phyloP scores from a whole-genome alignment of 2,113 vertebrate genomes.

The Colaptes auratus region DNA sequence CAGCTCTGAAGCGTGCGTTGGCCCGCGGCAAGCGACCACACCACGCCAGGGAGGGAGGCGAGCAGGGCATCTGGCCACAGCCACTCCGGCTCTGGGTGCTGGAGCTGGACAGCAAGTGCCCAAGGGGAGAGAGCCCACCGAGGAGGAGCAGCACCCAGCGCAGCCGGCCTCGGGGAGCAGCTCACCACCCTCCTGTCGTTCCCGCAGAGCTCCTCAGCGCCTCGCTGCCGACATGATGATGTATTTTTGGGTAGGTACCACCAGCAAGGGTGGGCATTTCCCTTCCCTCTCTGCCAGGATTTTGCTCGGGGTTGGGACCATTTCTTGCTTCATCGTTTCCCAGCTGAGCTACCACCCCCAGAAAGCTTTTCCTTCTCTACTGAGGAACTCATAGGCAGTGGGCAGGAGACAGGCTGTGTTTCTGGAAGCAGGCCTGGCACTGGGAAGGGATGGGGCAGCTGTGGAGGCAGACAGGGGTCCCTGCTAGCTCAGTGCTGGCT shows the following conservation, averaged over 20 bases:
- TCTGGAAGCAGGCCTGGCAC: not conserved
- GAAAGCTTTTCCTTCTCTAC: not conserved
- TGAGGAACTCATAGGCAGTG: not conserved
- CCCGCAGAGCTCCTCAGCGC: not conserved
- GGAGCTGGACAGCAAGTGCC: not conserved
- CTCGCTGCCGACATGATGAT: constrained; percentile 20
- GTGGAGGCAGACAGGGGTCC: not conserved
- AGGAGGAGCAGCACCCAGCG: not conserved
- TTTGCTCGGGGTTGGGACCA: not conserved
- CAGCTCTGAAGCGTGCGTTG: not conserved
- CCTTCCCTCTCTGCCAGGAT: not conserved
- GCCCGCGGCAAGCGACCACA: not conserved
- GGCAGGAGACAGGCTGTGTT: not conserved
- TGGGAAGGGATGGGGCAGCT: not conserved
- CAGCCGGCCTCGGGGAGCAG: not conserved
- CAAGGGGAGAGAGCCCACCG: not conserved
- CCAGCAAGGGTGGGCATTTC: not conserved
- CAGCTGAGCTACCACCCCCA: not conserved
- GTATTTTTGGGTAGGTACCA: constrained; percentile 69
- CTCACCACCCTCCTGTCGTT: not conserved
- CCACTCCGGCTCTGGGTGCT: not conserved
- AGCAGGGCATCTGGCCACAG: not conserved
- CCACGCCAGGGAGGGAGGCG: not conserved
- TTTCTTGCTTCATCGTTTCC: not conserved
- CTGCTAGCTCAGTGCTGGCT: not conserved